Percentiles rank a stretch among this genome's conserved stretches.
Conservation (phyloP, 2,888 invertebrate species). For the Troglohyphantes excavatus region DNA sequence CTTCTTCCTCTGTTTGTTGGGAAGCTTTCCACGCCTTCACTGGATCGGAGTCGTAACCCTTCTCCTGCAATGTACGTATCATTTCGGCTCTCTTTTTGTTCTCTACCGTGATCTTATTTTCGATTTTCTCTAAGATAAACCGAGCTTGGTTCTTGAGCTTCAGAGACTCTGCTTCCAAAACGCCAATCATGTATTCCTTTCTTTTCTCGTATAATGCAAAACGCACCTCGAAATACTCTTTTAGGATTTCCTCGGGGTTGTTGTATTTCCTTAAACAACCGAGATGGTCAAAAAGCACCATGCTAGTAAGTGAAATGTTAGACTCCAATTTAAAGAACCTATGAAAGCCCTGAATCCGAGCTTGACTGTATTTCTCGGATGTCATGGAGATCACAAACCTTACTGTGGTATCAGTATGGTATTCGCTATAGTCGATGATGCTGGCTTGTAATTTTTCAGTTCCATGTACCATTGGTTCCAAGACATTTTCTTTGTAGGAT, state of each 20-base stretch:
- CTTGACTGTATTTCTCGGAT: constrained; percentile 88
- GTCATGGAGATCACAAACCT: constrained; percentile 92
- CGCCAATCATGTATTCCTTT: constrained; percentile 94
- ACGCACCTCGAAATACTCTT: constrained; percentile 91
- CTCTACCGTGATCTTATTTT: constrained; percentile 88
- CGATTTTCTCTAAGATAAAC: constrained; percentile 98
- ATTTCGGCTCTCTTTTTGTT: constrained; percentile 87
- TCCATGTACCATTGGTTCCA: constrained; percentile 94
- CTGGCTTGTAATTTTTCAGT: constrained; percentile 85
- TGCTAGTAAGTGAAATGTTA: constrained; percentile 89
- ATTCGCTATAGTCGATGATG: constrained; percentile 89
- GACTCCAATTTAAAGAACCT: constrained; percentile 93
- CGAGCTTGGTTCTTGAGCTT: constrained; percentile 92
- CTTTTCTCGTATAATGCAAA: constrained; percentile 91
- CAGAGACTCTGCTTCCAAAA: constrained; percentile 93
- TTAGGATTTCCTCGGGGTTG: constrained; percentile 89
- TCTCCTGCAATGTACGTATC: constrained; percentile 91
- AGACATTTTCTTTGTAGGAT: constrained; percentile 94
- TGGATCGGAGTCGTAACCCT: constrained; percentile 87
- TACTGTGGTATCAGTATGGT: constrained; percentile 97
- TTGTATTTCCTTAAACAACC: constrained; percentile 88
- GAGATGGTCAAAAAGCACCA: constrained; percentile 90
- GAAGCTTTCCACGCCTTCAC: constrained; percentile 87
- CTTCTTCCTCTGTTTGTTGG: constrained; percentile 81
- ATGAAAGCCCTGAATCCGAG: constrained; percentile 94